Base-by-base conservation (phyloP, 2,888 invertebrate genomes). In the Prenolepis imparis region DNA sequence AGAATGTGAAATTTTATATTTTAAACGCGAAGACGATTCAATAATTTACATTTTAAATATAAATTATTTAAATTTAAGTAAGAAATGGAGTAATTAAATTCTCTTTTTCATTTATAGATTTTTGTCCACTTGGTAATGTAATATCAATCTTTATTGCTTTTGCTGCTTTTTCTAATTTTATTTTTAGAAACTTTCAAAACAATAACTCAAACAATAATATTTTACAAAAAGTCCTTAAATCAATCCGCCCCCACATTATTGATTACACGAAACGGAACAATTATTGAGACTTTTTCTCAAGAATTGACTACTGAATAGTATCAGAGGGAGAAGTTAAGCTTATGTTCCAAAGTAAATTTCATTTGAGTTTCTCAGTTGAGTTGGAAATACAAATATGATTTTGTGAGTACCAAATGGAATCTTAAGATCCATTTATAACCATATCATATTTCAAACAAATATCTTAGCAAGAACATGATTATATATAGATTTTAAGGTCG, bases 51-150 rank as follows among this genome's bases (percentile, higher is more conserved):
- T 41, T 59, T 39, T 8, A 4, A 21, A 24, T 11, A 57, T 39
- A 18, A 39, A 39, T 72, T 28, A 44, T 48, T 36, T 18, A 39
- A 36, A 36, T 39, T 39, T 24, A 12, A 12, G 39, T 24, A 24
- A 39, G n/a, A 73, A 59, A 39, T 39, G 3, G 24, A 73, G 59
- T n/a, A n/a, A n/a, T n/a, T n/a, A 21, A n/a, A 73, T 57, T 39
- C 39, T 72, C 36, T 57, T 39, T 39, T 73, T 73, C 39, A 73
- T 57, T 57, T 59, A 28, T 11, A 24, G 24, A 57, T 36, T 73
- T 73, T 24, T 24, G 12, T 12, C 12, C 8, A 15, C 24, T 39
- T 57, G 39, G 8, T 15, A 5, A 39, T 3, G 11, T 8, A 21
- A 3, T 39, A 57, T 11, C 39, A 24, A 11, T n/a, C n/a, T 18